Evolutionary conservation across 2,888 invertebrate genomes (phyloP).

Genomic region (Mechanitis mazaeus): DNA sequence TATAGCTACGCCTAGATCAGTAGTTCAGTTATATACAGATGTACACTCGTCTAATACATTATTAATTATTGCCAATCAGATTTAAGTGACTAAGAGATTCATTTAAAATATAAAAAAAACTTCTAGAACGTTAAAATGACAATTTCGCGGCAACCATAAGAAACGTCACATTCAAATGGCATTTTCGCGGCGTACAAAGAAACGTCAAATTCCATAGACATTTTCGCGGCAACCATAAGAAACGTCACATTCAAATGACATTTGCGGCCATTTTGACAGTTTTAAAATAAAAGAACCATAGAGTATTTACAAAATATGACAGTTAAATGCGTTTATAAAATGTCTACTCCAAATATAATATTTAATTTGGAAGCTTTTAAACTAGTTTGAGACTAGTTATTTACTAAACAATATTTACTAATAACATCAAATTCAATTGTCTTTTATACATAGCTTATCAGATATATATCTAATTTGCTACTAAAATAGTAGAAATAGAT

Average conservation of each 20-base stretch:
- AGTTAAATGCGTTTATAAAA: constrained; percentile 43
- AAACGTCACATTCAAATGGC: too few relatives aligned
- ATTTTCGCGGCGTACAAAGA: too few relatives aligned
- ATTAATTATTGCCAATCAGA: constrained; percentile 68
- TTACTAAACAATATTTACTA: constrained; percentile 14
- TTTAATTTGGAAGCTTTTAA: constrained; percentile 36
- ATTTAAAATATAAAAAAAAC: constrained; percentile 28
- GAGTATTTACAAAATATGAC: constrained; percentile 60
- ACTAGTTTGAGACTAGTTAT: constrained; percentile 47
- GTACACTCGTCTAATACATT: constrained; percentile 40
- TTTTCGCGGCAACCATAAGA: too few relatives aligned
- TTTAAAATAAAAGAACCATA: too few relatives aligned
- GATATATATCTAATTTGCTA: constrained; percentile 10
- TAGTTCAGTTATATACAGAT: constrained; percentile 69
- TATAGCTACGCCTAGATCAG: constrained; percentile 71
- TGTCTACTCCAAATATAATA: constrained; percentile 17
- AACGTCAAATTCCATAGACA: too few relatives aligned
- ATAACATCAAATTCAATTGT: constrained; percentile 20
- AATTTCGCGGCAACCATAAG: too few relatives aligned
- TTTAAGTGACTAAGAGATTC: constrained; percentile 55
- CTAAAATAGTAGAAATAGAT: constrained; percentile 9
- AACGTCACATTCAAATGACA: too few relatives aligned
- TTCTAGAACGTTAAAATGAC: too few relatives aligned
- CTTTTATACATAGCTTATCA: constrained; percentile 14
- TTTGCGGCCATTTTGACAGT: too few relatives aligned